phyloP scores from a whole-genome alignment of 2,888 invertebrate species.

The Operophtera brumata region DNA sequence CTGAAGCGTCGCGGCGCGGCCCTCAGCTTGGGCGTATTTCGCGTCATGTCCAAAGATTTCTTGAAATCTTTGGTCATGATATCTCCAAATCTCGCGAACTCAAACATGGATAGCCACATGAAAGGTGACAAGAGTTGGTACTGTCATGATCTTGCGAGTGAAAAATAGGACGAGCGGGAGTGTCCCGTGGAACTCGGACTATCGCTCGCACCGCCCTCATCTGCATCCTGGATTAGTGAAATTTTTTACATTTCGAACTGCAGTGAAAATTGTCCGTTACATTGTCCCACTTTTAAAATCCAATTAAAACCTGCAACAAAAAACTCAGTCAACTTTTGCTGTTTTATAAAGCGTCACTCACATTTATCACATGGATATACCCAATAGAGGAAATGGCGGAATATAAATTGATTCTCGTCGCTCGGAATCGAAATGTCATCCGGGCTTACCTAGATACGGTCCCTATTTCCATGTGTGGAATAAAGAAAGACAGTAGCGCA shows the following conservation, averaged over 20 bases:
- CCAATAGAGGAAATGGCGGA: slow-evolving; percentile 1
- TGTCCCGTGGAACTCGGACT: too few relatives aligned
- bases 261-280: background rate
- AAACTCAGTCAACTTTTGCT: background rate
- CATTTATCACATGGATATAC: background rate
- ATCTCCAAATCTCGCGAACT: too few relatives aligned
- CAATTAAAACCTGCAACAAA: background rate
- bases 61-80: too few relatives aligned
- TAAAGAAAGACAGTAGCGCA: background rate
- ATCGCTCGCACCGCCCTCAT: too few relatives aligned
- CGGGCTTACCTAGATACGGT: slow-evolving; percentile 2
- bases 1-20: too few relatives aligned
- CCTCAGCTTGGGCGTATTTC: too few relatives aligned
- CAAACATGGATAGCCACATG: too few relatives aligned
- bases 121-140: too few relatives aligned
- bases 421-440: slow-evolving; percentile 8
- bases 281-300: background rate
- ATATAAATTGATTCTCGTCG: slow-evolving; percentile 14
- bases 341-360: background rate
- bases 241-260: background rate
- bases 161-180: too few relatives aligned
- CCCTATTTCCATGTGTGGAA: background rate
- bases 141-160: too few relatives aligned
- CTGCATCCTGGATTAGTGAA: too few relatives aligned
- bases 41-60: too few relatives aligned